Evolutionary conservation across 2,888 invertebrate species (phyloP), one percentile per base, ranked within the genome.

Genomic region (Sicus ferrugineus): DNA sequence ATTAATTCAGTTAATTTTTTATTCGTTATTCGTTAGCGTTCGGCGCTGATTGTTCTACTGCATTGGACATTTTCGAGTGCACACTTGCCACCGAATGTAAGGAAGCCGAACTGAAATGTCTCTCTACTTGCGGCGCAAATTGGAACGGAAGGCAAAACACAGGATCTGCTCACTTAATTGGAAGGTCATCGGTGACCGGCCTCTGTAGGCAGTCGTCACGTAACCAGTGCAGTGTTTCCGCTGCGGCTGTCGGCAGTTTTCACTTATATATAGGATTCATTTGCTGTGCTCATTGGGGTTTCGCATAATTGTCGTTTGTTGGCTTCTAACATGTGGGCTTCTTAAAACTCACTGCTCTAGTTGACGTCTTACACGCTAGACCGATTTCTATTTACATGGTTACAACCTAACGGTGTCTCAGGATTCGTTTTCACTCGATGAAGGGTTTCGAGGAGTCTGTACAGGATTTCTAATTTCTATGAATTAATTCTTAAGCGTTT

Each of bases 231-330:
- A 23, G 5, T 2, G 9, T 19, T 50, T 4, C 11, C 31, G 38
- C 59, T 68, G 67, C 70, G 63, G 70, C 52, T n/a, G n/a, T n/a
- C n/a, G n/a, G n/a, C n/a, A n/a, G n/a, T n/a, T n/a, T n/a, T n/a
- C n/a, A n/a, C n/a, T 69, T 75, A 77, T 72, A 76, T 80, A 78
- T 81, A 81, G 82, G 81, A 81, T 80, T 80, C 81, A 80, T 78
- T 80, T 79, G 76, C 79, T 81, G 81, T 81, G 82, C 81, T 81
- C 82, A 77, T 75, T 77, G 30, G 23, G 46, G 16, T 34, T 67
- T 21, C 31, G 14, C 31, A 6, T 46, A n/a, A 19, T 52, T 28
- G 46, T 42, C 26, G 31, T 11, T 52, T 1, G n/a, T 14, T 5
- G 11, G 30, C n/a, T 7, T 64, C 31, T 21, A 42, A 64, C 26